Conservation (phyloP, 2,113 vertebrate species). For the Gymnorhina tibicen region DNA sequence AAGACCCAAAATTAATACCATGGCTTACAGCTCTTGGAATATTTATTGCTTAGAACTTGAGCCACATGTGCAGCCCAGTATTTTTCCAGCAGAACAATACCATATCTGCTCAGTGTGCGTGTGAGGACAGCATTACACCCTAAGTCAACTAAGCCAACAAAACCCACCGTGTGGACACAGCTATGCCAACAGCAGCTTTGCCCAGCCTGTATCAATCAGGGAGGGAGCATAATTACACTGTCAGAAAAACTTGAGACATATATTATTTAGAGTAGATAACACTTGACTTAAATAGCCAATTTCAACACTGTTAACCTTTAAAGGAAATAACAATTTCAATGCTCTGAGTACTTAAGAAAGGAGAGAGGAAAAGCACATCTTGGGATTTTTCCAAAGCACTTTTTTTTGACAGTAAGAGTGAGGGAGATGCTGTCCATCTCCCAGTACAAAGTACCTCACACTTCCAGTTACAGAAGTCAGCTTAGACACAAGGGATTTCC, state of each 20-base stretch:
- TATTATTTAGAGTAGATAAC: slow-evolving; percentile 14
- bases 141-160: neutral
- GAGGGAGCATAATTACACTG: neutral
- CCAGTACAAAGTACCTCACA: neutral
- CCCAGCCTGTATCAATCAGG: neutral
- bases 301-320: slow-evolving; percentile 33
- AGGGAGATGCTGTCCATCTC: neutral
- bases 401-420: neutral
- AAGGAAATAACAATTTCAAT: neutral
- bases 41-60: neutral
- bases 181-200: neutral
- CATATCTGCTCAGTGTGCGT: neutral
- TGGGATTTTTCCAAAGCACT: neutral
- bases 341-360: neutral
- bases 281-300: neutral
- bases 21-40: neutral
- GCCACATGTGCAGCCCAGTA: neutral
- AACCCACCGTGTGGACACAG: neutral
- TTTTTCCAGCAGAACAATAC: neutral
- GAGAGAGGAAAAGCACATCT: neutral
- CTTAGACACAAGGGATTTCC: neutral
- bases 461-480: neutral
- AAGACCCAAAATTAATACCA: neutral
- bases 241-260: neutral
- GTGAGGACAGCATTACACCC: neutral